Conservation (phyloP, 2,113 vertebrate genomes). For the Meriones unguiculatus region DNA sequence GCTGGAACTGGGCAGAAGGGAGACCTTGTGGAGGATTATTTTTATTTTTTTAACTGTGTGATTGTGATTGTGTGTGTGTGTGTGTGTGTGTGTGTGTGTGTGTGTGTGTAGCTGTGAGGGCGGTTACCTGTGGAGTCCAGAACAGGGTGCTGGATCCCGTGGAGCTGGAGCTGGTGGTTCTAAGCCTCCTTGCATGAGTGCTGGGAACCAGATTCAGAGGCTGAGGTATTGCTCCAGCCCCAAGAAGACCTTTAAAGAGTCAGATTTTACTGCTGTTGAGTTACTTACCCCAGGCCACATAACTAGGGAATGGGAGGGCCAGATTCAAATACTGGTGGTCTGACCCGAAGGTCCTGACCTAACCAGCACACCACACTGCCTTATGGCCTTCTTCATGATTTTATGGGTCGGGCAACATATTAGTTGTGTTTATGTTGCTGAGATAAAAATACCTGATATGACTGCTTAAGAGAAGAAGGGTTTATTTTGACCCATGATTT, state of each 20-base stretch:
- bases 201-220: background rate
- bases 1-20: background rate
- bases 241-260: background rate
- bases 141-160: background rate
- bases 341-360: background rate
- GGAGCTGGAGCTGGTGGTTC: background rate
- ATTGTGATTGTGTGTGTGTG: background rate
- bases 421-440: background rate
- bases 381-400: fast-evolving
- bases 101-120: background rate
- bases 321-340: background rate
- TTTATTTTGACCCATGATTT: background rate
- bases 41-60: background rate
- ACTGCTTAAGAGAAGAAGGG: background rate
- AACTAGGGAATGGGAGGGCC: background rate
- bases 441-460: no score
- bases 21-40: background rate
- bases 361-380: fast-evolving
- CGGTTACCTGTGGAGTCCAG: background rate
- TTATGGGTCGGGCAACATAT: background rate
- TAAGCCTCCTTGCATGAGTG: background rate
- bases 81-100: background rate
- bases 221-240: background rate
- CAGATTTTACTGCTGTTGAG: background rate
- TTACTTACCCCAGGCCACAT: background rate